Base-by-base conservation (phyloP, 1,140 invertebrate genomes). In the Phortica variegata region DNA sequence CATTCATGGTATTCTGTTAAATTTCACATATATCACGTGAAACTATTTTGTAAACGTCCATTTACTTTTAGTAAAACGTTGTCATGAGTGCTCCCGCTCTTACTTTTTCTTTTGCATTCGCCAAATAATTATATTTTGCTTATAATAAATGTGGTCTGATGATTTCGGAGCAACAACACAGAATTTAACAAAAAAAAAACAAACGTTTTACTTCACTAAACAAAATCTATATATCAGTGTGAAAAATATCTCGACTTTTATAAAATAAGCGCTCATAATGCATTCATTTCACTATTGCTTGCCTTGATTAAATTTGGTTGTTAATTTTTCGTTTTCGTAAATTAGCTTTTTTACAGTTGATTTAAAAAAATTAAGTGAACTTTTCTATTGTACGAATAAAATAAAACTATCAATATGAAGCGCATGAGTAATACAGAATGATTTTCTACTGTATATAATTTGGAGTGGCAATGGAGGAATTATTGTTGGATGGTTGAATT, bases 301-400 rank as follows among this genome's bases (percentile, higher is more conserved):
- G n/a, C n/a, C n/a, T 47, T 51, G 53, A 7, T 29, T 29, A 29
- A 29, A 49, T 43, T 51, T 52, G 48, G 34, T 44, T 52, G 42
- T 47, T 33, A 19, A 45, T 44, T 40, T 33, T 43, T 19, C 21
- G 56, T 21, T 10, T 34, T 43, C 32, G 32, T 49, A 20, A 43
- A 29, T 49, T 41, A 52, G 42, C 47, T 52, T 57, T 53, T 60
- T 44, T 37, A 44, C 36, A 10, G 18, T 51, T 40, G 17, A 33
- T 46, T 52, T 50, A 52, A 49, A 43, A 52, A 50, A 53, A 51
- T 62, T 60, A 52, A 54, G 60, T 54, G 61, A 72, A 73, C 69
- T 73, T 69, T 72, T 72, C 69, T 63, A 73, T 72, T 72, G 69
- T 72, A 72, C 69, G 69, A 69, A 65, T 73, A 72, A 69, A 68